Conservation (phyloP, 2,888 invertebrate species). For the Harpalus rubripes region DNA sequence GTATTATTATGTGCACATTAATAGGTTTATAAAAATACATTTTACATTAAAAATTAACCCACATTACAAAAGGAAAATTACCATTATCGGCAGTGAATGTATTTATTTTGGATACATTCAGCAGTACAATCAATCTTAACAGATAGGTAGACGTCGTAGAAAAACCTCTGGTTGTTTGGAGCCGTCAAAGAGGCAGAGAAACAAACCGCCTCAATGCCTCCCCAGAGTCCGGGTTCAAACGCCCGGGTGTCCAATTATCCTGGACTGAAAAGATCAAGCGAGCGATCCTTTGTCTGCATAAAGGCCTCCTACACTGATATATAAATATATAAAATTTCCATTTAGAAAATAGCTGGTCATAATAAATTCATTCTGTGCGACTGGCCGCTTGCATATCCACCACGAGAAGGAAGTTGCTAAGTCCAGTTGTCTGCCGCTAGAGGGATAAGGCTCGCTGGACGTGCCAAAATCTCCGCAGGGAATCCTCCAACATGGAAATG, state of each 20-base stretch:
- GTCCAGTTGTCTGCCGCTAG: constrained; percentile 68
- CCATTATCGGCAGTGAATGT: not conserved
- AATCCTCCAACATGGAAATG: constrained; percentile 71
- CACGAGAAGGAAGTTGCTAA: constrained; percentile 54
- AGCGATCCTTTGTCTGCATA: constrained; percentile 55
- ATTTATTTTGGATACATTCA: not conserved
- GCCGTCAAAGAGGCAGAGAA: constrained; percentile 18
- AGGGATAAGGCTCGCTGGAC: constrained; percentile 72
- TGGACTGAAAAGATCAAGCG: constrained; percentile 71
- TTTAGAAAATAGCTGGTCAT: constrained; percentile 77
- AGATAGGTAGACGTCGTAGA: not conserved
- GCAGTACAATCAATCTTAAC: constrained; percentile 45
- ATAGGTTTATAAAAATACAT: no score
- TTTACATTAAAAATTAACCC: not conserved
- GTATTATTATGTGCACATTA: no score
- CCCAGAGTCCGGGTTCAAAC: constrained; percentile 25
- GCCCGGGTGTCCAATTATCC: constrained; percentile 72
- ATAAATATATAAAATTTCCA: constrained; percentile 78
- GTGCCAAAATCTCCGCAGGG: constrained; percentile 78
- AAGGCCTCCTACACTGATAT: constrained; percentile 69
- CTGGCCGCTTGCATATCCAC: constrained; percentile 68
- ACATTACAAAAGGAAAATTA: not conserved
- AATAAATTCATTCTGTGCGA: constrained; percentile 76
- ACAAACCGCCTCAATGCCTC: constrained; percentile 45
- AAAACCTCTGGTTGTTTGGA: not conserved